phyloP scores from a whole-genome alignment of 2,113 vertebrate genomes.

The Centropus bengalensis region DNA sequence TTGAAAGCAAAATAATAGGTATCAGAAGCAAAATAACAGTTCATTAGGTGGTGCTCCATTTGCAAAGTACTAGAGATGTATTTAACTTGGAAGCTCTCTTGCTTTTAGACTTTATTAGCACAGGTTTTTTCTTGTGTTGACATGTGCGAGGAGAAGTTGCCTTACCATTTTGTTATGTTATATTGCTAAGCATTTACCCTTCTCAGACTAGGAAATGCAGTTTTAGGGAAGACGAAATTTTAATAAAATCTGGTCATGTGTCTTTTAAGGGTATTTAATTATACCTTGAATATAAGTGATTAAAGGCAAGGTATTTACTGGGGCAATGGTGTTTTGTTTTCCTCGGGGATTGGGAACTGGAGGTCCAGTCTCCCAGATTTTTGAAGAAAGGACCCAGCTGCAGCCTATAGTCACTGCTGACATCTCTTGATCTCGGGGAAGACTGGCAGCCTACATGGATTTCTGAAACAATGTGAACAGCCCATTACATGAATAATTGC shows the following conservation, averaged over 20 bases:
- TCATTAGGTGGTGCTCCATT: neutral
- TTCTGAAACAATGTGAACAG: neutral
- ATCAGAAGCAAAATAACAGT: neutral
- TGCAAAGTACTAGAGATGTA: neutral
- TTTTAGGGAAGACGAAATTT: neutral
- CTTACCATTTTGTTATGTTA: neutral
- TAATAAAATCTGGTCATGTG: neutral
- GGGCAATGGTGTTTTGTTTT: neutral
- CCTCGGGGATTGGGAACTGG: neutral
- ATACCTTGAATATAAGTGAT: neutral
- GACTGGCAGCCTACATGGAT: neutral
- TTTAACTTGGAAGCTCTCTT: neutral
- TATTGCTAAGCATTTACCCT: neutral
- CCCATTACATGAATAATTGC: neutral
- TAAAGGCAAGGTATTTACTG: neutral
- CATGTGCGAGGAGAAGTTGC: neutral
- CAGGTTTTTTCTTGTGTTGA: neutral
- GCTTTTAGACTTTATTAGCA: neutral
- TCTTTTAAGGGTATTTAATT: neutral
- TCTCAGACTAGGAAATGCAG: neutral
- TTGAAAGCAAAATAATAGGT: neutral
- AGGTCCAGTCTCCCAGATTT: neutral
- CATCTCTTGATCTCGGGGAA: neutral
- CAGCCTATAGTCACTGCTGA: neutral
- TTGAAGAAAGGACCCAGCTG: neutral